Conservation (phyloP, 2,113 vertebrate species). For the Barnardius zonarius region DNA sequence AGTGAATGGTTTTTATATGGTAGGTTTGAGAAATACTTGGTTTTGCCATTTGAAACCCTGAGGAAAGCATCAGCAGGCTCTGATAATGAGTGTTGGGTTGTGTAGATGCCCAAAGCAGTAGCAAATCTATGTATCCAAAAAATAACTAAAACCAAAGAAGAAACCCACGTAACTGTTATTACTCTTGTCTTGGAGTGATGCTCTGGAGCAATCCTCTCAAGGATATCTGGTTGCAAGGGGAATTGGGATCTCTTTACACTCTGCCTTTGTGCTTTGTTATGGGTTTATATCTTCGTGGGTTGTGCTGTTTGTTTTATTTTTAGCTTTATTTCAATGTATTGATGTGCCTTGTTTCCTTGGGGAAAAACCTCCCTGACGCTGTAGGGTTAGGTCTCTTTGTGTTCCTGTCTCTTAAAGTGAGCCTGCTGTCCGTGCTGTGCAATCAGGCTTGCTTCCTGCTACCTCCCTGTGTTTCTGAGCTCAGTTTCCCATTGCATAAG, state of each 20-base stretch:
- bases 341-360: neutral
- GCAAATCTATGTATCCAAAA: neutral
- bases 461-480: neutral
- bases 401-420: neutral
- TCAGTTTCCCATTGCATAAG: neutral
- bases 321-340: neutral
- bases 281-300: neutral
- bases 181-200: neutral
- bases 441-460: neutral
- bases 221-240: neutral
- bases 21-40: neutral
- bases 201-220: rapidly evolving
- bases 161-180: rapidly evolving
- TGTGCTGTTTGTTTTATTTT: neutral
- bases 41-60: neutral
- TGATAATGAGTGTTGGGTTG: neutral
- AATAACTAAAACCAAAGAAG: neutral
- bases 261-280: neutral
- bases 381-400: neutral
- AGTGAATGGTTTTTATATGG: neutral
- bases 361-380: neutral
- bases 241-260: neutral
- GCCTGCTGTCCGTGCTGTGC: neutral
- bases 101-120: neutral
- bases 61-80: neutral